phyloP scores from a whole-genome alignment of 2,888 invertebrate genomes.

The Cryptocephalus moraei region DNA sequence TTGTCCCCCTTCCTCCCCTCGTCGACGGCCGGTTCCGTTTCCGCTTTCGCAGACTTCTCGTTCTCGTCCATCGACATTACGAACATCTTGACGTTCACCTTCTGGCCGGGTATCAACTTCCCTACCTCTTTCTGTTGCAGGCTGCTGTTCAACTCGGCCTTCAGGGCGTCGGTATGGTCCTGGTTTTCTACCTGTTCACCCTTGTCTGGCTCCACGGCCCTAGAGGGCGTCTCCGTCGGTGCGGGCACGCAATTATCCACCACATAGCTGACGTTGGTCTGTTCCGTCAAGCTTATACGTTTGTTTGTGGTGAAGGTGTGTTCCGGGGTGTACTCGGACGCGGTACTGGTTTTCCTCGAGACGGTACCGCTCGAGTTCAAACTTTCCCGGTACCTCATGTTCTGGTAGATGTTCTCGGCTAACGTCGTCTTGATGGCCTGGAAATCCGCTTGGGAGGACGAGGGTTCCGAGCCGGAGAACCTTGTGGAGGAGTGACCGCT shows the following conservation, averaged over 20 bases:
- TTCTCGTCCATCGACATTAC: slow-evolving; percentile 23
- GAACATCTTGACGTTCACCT: slow-evolving; percentile 32
- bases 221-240: slow-evolving; percentile 12
- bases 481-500: slow-evolving; percentile 22
- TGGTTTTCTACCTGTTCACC: not conserved
- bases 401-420: slow-evolving; percentile 31
- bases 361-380: slow-evolving; percentile 38
- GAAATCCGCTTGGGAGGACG: slow-evolving; percentile 18
- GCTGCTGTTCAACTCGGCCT: slow-evolving; percentile 26
- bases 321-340: slow-evolving; percentile 48
- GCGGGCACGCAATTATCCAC: slow-evolving; percentile 21
- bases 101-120: slow-evolving; percentile 27
- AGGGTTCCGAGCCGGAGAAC: slow-evolving; percentile 16
- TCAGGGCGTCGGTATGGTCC: slow-evolving; percentile 22
- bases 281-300: slow-evolving; percentile 14
- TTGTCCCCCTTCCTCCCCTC: slow-evolving; percentile 8
- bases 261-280: slow-evolving; percentile 24
- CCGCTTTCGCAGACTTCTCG: slow-evolving; percentile 6
- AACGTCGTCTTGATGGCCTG: slow-evolving; percentile 30
- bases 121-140: slow-evolving; percentile 24
- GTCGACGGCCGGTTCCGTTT: slow-evolving; percentile 8
- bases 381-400: slow-evolving; percentile 32
- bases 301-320: slow-evolving; percentile 36
- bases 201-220: not conserved
- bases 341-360: slow-evolving; percentile 48